These are phyloP conservation scores for Dione juno DNA, from an alignment of 2,888 invertebrate species.

Conservation along the genomic window DNA sequence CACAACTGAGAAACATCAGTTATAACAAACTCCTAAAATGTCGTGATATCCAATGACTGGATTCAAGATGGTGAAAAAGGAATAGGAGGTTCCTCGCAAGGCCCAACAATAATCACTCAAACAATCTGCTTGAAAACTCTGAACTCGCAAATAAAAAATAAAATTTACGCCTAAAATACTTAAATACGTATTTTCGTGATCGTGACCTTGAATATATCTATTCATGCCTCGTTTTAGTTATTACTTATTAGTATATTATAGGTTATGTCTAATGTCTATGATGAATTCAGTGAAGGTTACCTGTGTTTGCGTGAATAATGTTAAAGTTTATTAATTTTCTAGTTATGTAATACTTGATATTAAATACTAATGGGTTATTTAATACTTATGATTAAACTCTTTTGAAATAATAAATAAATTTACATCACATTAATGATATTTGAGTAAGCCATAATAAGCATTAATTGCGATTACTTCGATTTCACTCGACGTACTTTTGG, in stretches of 20 bases:
- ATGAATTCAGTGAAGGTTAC: not conserved
- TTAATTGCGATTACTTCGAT: slow-evolving; percentile 10
- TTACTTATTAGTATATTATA: not conserved
- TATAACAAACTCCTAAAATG: too few relatives aligned
- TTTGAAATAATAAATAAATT: not conserved
- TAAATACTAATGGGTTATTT: not conserved
- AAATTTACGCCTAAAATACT: too few relatives aligned
- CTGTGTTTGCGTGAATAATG: not conserved
- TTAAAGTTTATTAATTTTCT: not conserved
- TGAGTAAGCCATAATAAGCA: not conserved
- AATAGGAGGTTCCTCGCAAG: too few relatives aligned
- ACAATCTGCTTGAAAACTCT: too few relatives aligned
- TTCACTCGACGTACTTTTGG: slow-evolving; percentile 10
- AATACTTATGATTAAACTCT: not conserved
- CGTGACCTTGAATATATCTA: slow-evolving; percentile 1
- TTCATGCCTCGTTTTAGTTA: not conserved
- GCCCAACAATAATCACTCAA: too few relatives aligned
- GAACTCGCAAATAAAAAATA: too few relatives aligned
- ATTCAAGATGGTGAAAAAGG: too few relatives aligned
- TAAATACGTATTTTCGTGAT: too few relatives aligned
- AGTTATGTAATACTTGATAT: not conserved
- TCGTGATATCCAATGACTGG: too few relatives aligned
- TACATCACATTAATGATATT: not conserved
- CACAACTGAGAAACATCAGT: too few relatives aligned
- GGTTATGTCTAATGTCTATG: slow-evolving; percentile 10